Base-by-base conservation (phyloP, 2,797 vertebrate genomes). In the Spondyliosoma cantharus region DNA sequence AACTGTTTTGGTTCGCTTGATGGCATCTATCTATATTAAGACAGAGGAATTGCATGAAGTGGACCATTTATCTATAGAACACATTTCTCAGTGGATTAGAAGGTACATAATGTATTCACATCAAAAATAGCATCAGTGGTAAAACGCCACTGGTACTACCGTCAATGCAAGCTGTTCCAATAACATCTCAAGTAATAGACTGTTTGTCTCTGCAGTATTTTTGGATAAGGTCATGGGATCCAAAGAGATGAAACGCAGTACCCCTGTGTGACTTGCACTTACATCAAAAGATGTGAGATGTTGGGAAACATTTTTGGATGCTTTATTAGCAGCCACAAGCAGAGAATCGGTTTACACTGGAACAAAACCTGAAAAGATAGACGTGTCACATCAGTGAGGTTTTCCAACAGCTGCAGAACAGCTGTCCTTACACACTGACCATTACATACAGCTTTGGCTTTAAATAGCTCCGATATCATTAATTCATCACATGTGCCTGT, bases 401-500 rank as follows among this genome's bases (percentile, higher is more conserved):
- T 17, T 52, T 42, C 22, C 9, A 22, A 4, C 16, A 25, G 24
- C 22, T 22, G 6, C 27, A 37, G 32, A 32, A 27, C 20, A 42
- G 16, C 3, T 1, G 3, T 27, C 7, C 46, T 25, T n/a, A n/a
- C 42, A 24, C 37, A 43, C 57, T 43, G 5, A 43, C 12, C 14
- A 17, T 12, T 20, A 48, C 42, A 29, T 13, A 46, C 16, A 57
- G 43, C 24, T 58, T 5, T 2, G 19, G 56, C 43, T 48, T 48
- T 46, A 48, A 58, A 70, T 70, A 70, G 24, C 25, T 22, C 54
- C 43, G 20, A 4, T 70, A 70, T 58, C 19, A 57, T 46, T 70
- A 46, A 58, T 70, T 70, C 42, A 70, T 58, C 17, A 46, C 25
- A n/a, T 57, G 42, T n/a, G 58, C 43, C 53, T 58, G 53, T n/a